A percentile compares a stretch with the other conserved stretches of the same genome.
Conservation (phyloP, 2,113 vertebrate species). For the Menidia beryllina region DNA sequence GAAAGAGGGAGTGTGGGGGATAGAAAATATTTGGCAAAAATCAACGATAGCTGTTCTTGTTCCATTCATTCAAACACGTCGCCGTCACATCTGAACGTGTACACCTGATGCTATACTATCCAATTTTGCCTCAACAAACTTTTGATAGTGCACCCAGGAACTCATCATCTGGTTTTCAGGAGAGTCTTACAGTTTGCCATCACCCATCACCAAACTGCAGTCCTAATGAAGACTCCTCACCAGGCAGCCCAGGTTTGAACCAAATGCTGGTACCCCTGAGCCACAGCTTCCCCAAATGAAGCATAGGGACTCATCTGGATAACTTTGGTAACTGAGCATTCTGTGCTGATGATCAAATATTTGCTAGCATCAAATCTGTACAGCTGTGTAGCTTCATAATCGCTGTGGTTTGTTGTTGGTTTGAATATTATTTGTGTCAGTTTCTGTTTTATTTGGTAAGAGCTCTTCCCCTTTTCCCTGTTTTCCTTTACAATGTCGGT, state of each 20-base stretch:
- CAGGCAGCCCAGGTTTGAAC: too few relatives aligned
- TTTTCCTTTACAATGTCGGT: background rate
- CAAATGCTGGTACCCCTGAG: too few relatives aligned
- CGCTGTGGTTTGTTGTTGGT: background rate
- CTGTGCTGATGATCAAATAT: background rate
- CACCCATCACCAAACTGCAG: too few relatives aligned
- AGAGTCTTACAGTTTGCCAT: too few relatives aligned
- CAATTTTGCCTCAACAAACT: too few relatives aligned
- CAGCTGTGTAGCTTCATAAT: background rate
- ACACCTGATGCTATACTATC: too few relatives aligned
- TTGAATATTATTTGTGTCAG: too few relatives aligned
- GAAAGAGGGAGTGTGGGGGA: slow-evolving; percentile 18
- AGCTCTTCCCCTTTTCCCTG: background rate
- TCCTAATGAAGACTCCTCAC: too few relatives aligned
- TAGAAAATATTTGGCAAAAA: slow-evolving; percentile 13
- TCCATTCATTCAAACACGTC: background rate
- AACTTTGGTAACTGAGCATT: background rate
- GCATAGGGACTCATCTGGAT: background rate
- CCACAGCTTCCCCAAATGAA: background rate
- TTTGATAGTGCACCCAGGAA: too few relatives aligned
- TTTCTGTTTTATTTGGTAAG: background rate
- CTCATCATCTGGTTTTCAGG: too few relatives aligned
- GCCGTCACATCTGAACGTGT: too few relatives aligned
- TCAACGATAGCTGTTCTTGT: background rate
- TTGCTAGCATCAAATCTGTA: background rate